Conservation (phyloP, 2,888 invertebrate genomes). For the Acanthosoma haemorrhoidale region DNA sequence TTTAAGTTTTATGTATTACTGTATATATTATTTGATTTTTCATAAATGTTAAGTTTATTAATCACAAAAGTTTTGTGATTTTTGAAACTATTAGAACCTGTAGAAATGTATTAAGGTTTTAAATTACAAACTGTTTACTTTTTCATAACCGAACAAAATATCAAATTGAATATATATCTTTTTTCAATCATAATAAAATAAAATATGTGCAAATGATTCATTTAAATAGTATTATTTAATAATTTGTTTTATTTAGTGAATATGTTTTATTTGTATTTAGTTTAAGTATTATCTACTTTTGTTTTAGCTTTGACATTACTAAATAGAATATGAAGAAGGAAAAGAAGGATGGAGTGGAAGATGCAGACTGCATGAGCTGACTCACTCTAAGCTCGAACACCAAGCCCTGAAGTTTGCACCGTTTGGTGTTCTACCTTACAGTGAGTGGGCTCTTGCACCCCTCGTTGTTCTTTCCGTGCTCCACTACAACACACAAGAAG, state of each 20-base stretch:
- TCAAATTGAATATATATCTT: background rate
- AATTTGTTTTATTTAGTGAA: background rate
- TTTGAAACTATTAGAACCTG: background rate
- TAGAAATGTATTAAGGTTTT: background rate
- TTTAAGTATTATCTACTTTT: too few relatives aligned
- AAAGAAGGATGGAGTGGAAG: background rate
- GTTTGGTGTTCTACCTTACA: constrained; percentile 98
- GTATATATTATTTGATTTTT: background rate
- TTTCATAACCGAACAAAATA: background rate
- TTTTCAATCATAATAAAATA: background rate
- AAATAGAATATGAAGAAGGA: background rate
- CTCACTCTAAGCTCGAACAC: constrained; percentile 90
- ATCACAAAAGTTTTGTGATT: background rate
- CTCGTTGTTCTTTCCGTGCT: too few relatives aligned
- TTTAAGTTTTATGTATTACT: too few relatives aligned
- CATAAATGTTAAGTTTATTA: background rate
- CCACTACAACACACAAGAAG: too few relatives aligned
- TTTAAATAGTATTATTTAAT: background rate
- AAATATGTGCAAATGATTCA: background rate
- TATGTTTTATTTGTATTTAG: too few relatives aligned
- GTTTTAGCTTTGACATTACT: too few relatives aligned
- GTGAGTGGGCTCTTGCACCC: constrained; percentile 64
- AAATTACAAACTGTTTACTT: background rate
- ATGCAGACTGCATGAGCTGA: constrained; percentile 48
- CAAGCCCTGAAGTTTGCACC: constrained; percentile 65